A percentile compares a stretch with the other conserved stretches of the same genome.
These are phyloP conservation scores for Scartelaos histophorus DNA, from an alignment of 2,113 vertebrate species.

Conservation along the genomic window DNA sequence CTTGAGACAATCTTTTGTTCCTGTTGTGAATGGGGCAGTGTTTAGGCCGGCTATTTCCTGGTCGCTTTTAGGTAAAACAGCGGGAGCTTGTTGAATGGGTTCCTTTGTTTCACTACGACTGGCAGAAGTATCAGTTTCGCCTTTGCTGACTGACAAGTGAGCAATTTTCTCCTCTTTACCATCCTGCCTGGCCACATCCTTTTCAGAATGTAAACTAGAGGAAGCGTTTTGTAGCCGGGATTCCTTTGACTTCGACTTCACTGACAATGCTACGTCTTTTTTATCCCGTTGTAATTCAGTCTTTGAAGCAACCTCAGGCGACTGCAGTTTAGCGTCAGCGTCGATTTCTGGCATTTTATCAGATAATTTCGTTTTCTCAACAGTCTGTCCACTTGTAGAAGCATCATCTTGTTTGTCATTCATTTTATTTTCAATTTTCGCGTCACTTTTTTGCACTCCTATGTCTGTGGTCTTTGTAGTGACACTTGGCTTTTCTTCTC, in stretches of 20 bases:
- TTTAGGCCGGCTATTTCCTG: conserved; percentile 25
- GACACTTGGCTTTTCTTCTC: neutral
- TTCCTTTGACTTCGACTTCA: neutral
- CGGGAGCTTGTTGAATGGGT: conserved; percentile 28
- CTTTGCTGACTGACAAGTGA: conserved; percentile 36
- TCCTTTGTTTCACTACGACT: conserved; percentile 49
- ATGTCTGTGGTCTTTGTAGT: neutral
- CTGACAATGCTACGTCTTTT: neutral
- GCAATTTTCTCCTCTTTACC: conserved; percentile 22
- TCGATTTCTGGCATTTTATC: conserved; percentile 13
- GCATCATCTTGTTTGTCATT: neutral
- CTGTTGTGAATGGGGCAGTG: conserved; percentile 18
- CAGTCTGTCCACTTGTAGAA: conserved; percentile 3
- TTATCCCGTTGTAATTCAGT: neutral
- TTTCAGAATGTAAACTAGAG: neutral
- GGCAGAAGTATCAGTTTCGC: conserved; percentile 50
- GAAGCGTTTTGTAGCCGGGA: no score
- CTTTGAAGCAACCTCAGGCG: neutral
- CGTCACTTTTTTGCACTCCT: neutral
- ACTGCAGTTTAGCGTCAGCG: neutral
- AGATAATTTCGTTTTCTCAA: conserved; percentile 21
- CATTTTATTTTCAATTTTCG: neutral
- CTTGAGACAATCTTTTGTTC: conserved; percentile 20
- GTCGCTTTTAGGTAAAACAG: conserved; percentile 42
- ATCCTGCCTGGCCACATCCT: conserved; percentile 7